Percentiles rank a stretch among this genome's conserved stretches.
Evolutionary conservation across 2,888 invertebrate genomes (phyloP).

Genomic region (Linnaemya vulpina): DNA sequence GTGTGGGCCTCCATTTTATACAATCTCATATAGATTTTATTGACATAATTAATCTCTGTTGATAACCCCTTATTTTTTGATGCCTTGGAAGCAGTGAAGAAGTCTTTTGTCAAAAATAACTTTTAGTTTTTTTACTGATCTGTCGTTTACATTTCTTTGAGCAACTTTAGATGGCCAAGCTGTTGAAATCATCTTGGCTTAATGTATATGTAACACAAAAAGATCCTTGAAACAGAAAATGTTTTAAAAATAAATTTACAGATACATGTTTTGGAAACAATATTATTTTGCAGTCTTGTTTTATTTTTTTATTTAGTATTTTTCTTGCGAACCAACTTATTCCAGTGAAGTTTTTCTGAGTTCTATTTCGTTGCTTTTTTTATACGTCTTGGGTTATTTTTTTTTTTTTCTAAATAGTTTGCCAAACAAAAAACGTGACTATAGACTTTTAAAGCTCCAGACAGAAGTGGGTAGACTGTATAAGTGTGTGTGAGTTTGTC

Average conservation of each 20-base stretch:
- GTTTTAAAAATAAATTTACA: slow-evolving; percentile 58
- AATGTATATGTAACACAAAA: no score
- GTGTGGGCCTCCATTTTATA: no score
- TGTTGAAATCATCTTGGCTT: no score
- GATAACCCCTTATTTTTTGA: no score
- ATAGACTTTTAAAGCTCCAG: slow-evolving; percentile 21
- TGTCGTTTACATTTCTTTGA: no score
- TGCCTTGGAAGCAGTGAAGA: no score
- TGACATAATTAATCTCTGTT: no score
- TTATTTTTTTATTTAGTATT: slow-evolving; percentile 24
- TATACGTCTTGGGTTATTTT: slow-evolving; percentile 9
- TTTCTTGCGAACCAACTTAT: slow-evolving; percentile 1
- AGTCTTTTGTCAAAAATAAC: no score
- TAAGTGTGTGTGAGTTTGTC: neutral
- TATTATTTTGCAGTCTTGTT: slow-evolving; percentile 41
- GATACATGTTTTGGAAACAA: slow-evolving; percentile 51
- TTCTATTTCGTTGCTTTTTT: slow-evolving; percentile 45
- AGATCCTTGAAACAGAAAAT: slow-evolving; percentile 39
- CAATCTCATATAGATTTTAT: no score
- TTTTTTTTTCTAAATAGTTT: slow-evolving; percentile 46
- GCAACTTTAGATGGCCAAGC: no score
- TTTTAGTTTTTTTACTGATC: no score
- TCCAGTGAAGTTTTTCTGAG: slow-evolving; percentile 55
- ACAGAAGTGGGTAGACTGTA: slow-evolving; percentile 6
- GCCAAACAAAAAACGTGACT: slow-evolving; percentile 62